Evolutionary conservation across 2,113 vertebrate genomes (phyloP).

Genomic region (Semnopithecus entellus): DNA sequence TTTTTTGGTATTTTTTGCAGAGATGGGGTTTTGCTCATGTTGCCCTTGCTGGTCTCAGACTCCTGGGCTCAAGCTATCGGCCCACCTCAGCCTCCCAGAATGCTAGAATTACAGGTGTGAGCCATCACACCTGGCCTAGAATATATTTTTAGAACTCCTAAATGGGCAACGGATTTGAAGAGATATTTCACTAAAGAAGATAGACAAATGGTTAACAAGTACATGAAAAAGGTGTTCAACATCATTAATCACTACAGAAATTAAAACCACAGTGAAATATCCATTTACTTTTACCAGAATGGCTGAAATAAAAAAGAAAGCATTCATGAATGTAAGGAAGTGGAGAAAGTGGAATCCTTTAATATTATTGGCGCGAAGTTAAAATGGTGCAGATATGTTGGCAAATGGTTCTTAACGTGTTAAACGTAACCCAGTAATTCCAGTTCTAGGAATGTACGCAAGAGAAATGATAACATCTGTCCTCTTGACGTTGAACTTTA

Average conservation of each 20-base stretch:
- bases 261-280: neutral
- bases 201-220: neutral
- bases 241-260: neutral
- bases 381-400: neutral
- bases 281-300: neutral
- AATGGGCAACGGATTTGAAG: neutral
- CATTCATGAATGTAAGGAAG: neutral
- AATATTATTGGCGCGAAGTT: neutral
- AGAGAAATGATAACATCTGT: neutral
- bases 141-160: neutral
- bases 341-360: neutral
- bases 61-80: too few species aligned
- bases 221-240: neutral
- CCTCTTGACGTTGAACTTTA: neutral
- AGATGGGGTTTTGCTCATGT: too few species aligned
- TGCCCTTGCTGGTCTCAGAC: too few species aligned
- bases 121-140: neutral
- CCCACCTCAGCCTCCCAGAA: too few species aligned
- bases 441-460: neutral
- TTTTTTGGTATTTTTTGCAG: too few species aligned
- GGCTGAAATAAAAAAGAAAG: neutral
- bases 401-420: neutral
- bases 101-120: too few species aligned
- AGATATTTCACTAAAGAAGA: neutral
- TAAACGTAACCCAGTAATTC: neutral